Evolutionary conservation across 2,113 vertebrate species (phyloP).

Genomic region (Panthera uncia): DNA sequence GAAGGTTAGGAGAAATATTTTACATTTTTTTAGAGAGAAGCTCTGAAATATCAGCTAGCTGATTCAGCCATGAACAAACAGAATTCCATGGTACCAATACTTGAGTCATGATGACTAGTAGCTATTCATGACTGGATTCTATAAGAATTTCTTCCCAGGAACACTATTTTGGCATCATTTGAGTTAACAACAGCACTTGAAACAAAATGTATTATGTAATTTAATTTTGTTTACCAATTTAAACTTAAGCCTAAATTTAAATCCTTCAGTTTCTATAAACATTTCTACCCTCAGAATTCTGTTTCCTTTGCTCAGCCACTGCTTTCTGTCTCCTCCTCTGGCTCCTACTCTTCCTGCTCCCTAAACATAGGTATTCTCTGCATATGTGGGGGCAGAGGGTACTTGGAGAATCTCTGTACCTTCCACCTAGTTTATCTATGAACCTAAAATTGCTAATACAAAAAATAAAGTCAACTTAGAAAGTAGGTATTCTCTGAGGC

Average conservation of each 20-base stretch:
- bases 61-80: not conserved
- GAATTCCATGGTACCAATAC: not conserved
- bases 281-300: not conserved
- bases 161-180: not conserved
- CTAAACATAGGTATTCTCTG: not conserved
- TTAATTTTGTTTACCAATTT: not conserved
- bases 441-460: not conserved
- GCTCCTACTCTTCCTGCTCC: not conserved
- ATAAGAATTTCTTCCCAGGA: not conserved
- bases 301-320: not conserved
- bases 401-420: not conserved
- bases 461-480: not conserved
- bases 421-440: not conserved
- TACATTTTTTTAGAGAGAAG: not conserved
- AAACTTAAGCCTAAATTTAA: slow-evolving; percentile 13
- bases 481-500: not conserved
- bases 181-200: not conserved
- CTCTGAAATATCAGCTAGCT: not conserved
- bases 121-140: not conserved
- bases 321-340: not conserved
- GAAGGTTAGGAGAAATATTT: not conserved
- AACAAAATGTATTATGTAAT: not conserved
- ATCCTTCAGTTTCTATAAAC: not conserved
- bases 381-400: not conserved
- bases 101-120: not conserved